Evolutionary conservation across 2,888 invertebrate genomes (phyloP).

Genomic region (Luperina testacea): DNA sequence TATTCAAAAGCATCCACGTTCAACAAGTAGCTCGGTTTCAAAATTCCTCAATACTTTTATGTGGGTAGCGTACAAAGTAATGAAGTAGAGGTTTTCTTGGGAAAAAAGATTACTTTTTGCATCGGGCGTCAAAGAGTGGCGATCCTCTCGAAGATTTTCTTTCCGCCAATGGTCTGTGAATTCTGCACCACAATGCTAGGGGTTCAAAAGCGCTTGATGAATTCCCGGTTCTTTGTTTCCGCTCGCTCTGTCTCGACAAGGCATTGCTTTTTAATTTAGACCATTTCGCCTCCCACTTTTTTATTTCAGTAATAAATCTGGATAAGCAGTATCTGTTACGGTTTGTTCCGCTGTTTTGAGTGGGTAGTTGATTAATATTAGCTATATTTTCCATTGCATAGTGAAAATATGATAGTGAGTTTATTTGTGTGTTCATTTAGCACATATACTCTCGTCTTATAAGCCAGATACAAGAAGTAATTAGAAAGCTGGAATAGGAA

Average conservation of each 20-base stretch:
- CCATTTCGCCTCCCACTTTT: slow-evolving; percentile 83
- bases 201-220: slow-evolving; percentile 90
- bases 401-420: background rate
- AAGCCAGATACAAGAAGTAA: background rate
- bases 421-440: background rate
- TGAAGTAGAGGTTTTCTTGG: slow-evolving; percentile 80
- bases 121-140: slow-evolving; percentile 87
- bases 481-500: background rate
- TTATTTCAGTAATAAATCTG: slow-evolving; percentile 86
- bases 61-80: slow-evolving; percentile 81
- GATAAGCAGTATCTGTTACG: slow-evolving; percentile 75
- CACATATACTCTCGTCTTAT: background rate
- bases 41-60: slow-evolving; percentile 81
- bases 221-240: slow-evolving; percentile 88
- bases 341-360: slow-evolving; percentile 62
- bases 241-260: slow-evolving; percentile 86
- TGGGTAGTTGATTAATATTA: slow-evolving; percentile 44
- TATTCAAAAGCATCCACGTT: slow-evolving; percentile 82
- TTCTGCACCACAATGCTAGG: slow-evolving; percentile 84
- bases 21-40: slow-evolving; percentile 84
- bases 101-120: slow-evolving; percentile 84
- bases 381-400: slow-evolving; percentile 17
- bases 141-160: slow-evolving; percentile 86
- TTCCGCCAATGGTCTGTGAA: slow-evolving; percentile 85
- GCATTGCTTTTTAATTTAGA: slow-evolving; percentile 90